A percentile compares a stretch with the other conserved stretches of the same genome.
phyloP scores from a whole-genome alignment of 53 echinoderm and acorn worm species.

The Crossaster papposus region DNA sequence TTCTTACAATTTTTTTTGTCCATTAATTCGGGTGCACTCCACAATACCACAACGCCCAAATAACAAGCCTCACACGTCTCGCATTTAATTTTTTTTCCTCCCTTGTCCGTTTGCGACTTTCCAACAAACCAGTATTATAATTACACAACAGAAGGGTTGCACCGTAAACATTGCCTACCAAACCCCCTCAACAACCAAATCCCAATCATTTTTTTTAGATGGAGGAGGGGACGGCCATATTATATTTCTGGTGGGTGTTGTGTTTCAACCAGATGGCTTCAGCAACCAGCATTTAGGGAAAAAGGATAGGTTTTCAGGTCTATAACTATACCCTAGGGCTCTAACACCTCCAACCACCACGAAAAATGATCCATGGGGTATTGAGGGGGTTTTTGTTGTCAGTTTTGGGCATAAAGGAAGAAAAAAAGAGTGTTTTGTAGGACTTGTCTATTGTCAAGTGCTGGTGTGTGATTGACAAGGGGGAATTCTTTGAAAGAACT shows the following conservation, averaged over 20 bases:
- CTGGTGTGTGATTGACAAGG: conserved; percentile 46
- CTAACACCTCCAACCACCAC: conserved; percentile 41
- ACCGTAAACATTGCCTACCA: neutral
- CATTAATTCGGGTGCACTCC: neutral
- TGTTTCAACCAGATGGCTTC: conserved; percentile 56
- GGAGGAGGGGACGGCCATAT: conserved; percentile 33
- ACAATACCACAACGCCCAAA: neutral
- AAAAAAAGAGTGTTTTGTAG: neutral
- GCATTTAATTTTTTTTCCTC: conserved; percentile 35
- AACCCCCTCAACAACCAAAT: conserved; percentile 19
- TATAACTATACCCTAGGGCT: neutral
- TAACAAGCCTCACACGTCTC: conserved; percentile 6
- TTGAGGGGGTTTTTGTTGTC: conserved; percentile 19
- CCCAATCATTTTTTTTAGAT: conserved; percentile 48
- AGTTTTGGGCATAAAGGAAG: neutral
- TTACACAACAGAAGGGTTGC: conserved; percentile 42
- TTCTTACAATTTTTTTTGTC: neutral
- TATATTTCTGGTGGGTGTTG: conserved; percentile 61
- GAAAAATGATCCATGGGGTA: conserved; percentile 48
- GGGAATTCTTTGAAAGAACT: conserved; percentile 18
- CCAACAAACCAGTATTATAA: conserved; percentile 34
- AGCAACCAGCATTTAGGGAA: conserved; percentile 31
- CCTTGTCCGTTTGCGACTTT: conserved; percentile 12
- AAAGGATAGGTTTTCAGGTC: conserved; percentile 43
- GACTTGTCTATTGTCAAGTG: conserved; percentile 22